These are phyloP conservation scores for Theretra japonica DNA, from an alignment of 2,888 invertebrate species.

Conservation along the genomic window DNA sequence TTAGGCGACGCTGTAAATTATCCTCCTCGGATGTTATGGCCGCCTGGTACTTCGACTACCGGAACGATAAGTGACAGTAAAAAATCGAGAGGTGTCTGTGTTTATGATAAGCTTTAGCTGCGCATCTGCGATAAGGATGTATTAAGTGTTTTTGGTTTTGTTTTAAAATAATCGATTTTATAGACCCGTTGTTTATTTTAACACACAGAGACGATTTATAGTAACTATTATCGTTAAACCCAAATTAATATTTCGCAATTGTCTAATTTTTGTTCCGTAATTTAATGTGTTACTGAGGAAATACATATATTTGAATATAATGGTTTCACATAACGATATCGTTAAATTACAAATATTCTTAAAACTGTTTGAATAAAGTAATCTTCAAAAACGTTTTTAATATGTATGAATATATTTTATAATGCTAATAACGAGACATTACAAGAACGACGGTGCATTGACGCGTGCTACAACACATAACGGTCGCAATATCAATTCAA, in stretches of 20 bases:
- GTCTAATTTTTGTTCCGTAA: not conserved
- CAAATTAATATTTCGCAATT: not conserved
- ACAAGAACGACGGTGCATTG: not conserved
- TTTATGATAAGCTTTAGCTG: constrained; percentile 32
- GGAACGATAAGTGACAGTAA: constrained; percentile 43
- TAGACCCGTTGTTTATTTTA: not conserved
- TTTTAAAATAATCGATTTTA: not conserved
- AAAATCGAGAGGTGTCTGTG: constrained; percentile 39
- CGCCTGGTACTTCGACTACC: constrained; percentile 64
- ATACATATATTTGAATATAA: not conserved
- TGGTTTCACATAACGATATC: no score
- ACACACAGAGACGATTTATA: not conserved
- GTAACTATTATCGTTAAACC: not conserved
- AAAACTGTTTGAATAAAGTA: not conserved
- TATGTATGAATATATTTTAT: not conserved
- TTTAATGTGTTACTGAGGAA: not conserved
- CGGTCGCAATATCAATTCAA: constrained; percentile 27
- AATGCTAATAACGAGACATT: not conserved
- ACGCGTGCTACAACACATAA: constrained; percentile 27
- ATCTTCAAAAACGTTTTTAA: not conserved
- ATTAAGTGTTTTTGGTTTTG: not conserved
- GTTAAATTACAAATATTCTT: no score
- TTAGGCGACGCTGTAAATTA: constrained; percentile 79
- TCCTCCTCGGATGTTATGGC: constrained; percentile 66
- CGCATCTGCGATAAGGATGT: constrained; percentile 9